Evolutionary conservation across 23 tunicate genomes (phyloP).

Genomic region (Ascidia mentula): DNA sequence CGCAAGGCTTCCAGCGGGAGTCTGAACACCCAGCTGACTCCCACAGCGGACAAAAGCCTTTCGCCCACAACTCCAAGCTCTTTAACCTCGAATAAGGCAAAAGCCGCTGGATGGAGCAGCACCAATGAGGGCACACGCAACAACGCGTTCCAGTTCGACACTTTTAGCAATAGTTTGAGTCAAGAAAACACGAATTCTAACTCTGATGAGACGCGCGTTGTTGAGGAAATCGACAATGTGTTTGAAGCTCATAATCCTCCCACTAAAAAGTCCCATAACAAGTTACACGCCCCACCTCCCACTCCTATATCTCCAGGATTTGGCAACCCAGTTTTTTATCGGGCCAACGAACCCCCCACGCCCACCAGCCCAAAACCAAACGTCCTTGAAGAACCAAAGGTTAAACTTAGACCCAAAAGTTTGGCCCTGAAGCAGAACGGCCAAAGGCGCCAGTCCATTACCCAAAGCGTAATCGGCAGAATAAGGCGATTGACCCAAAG

Average conservation of each 20-base stretch:
- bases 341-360: neutral
- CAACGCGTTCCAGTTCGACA: neutral
- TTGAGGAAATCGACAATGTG: neutral
- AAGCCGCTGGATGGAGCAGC: neutral
- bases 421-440: neutral
- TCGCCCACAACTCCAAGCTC: neutral
- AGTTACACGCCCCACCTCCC: neutral
- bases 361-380: neutral
- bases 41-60: neutral
- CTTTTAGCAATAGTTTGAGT: constrained; percentile 1
- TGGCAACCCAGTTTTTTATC: neutral
- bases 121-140: neutral
- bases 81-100: neutral
- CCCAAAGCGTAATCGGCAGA: constrained; percentile 4
- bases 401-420: neutral
- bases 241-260: neutral
- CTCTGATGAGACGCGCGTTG: neutral
- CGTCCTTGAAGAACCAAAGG: neutral
- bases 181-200: neutral
- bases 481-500: neutral
- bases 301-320: neutral
- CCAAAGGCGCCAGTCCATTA: neutral
- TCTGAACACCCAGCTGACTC: neutral
- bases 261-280: neutral
- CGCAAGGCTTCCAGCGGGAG: neutral